These are phyloP conservation scores for Liolophura sinensis DNA, from an alignment of 1,140 invertebrate genomes.

Conservation along the genomic window DNA sequence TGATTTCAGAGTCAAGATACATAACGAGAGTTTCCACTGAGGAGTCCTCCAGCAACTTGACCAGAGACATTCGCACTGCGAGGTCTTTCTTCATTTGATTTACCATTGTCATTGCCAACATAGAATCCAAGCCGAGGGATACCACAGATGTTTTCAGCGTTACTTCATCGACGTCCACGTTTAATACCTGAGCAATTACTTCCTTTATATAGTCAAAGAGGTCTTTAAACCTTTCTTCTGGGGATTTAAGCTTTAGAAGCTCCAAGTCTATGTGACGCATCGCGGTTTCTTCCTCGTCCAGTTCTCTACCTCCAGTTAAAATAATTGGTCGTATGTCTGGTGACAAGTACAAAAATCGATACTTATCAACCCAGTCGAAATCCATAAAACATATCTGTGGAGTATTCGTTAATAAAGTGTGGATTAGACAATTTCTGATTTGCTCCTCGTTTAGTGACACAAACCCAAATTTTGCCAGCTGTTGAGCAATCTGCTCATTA, in stretches of 20 bases:
- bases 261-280: too few relatives aligned
- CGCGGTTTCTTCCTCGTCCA: too few relatives aligned
- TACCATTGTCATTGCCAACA: conserved; percentile 26
- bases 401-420: conserved; percentile 15
- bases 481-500: conserved; percentile 7
- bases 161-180: background rate
- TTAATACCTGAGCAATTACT: background rate
- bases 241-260: too few relatives aligned
- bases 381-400: conserved; percentile 10
- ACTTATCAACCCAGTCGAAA: too few relatives aligned
- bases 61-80: conserved; percentile 11
- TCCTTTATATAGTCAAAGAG: background rate
- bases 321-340: too few relatives aligned
- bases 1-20: conserved; percentile 12
- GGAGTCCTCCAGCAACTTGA: conserved; percentile 14
- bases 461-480: conserved; percentile 20
- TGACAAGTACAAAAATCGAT: too few relatives aligned
- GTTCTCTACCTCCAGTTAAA: too few relatives aligned
- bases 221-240: too few relatives aligned
- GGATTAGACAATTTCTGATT: conserved; percentile 17
- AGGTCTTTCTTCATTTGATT: conserved; percentile 18
- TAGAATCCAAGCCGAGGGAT: conserved; percentile 27
- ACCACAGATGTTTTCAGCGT: conserved; percentile 8
- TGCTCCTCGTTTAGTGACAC: conserved; percentile 15
- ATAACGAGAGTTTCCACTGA: conserved; percentile 12